A percentile compares a stretch with the other conserved stretches of the same genome.
Conservation (phyloP, 2,888 invertebrate genomes). For the Lordiphosa andalusiaca region DNA sequence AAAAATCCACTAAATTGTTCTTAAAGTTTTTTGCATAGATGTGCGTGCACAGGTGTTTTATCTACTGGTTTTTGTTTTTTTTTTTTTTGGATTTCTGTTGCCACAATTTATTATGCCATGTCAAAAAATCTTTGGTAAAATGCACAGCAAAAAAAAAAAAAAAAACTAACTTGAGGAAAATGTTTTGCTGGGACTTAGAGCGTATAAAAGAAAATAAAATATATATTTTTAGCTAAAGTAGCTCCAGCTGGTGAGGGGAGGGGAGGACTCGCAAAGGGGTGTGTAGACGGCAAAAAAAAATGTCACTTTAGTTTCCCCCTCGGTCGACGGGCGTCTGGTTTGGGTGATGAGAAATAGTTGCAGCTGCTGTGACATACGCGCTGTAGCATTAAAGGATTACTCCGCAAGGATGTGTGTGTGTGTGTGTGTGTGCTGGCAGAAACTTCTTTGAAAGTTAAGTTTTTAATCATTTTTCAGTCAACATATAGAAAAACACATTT, state of each 20-base stretch:
- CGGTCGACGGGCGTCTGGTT: slow-evolving; percentile 40
- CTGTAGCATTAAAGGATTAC: slow-evolving; percentile 65
- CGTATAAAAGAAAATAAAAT: slow-evolving; percentile 18
- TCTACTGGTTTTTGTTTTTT: not conserved
- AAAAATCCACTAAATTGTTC: slow-evolving; percentile 44
- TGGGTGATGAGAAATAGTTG: slow-evolving; percentile 62
- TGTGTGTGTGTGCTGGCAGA: slow-evolving; percentile 21
- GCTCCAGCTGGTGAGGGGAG: slow-evolving; percentile 23
- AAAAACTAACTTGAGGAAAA: slow-evolving; percentile 43
- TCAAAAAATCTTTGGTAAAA: slow-evolving; percentile 63
- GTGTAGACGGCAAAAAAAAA: not conserved
- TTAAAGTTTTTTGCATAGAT: slow-evolving; percentile 51
- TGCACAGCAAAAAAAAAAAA: slow-evolving; percentile 21
- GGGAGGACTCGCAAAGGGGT: too few relatives aligned
- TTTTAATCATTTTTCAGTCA: slow-evolving; percentile 65
- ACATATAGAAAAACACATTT: slow-evolving; percentile 28
- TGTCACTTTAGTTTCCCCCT: slow-evolving; percentile 29
- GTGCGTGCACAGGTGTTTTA: slow-evolving; percentile 51
- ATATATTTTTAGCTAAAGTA: slow-evolving; percentile 63
- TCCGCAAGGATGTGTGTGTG: slow-evolving; percentile 26
- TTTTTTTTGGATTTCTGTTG: slow-evolving; percentile 16
- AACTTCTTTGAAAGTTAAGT: slow-evolving; percentile 64
- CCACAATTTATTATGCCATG: slow-evolving; percentile 63
- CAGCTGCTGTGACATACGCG: slow-evolving; percentile 66
- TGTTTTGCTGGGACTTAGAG: slow-evolving; percentile 47